Base-by-base conservation (phyloP, 2,888 invertebrate species). In the Hydriomena furcata region DNA sequence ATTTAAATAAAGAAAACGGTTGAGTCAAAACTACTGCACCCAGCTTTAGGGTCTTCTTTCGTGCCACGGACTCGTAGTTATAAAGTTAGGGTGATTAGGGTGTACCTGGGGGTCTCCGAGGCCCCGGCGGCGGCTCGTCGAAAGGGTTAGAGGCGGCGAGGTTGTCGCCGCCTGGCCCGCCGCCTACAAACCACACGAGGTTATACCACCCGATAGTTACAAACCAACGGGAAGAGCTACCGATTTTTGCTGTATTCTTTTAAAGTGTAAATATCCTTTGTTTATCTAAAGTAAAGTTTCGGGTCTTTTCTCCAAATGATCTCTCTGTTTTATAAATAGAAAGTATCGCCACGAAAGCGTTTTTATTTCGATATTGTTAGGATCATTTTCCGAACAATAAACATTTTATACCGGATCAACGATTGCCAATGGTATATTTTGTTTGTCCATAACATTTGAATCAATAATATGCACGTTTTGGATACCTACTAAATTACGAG, bases 131-230 rank as follows among this genome's bases (percentile, higher is more conserved):
- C 79, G 93, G 93, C 92, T 95, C 96, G 91, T 95, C 95, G 92
- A 96, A 95, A 68, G 95, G 96, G 92, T 95, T 95, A 85, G 95
- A 95, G 85, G 95, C 95, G 93, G 93, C 95, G 82, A 95, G 94
- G 91, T 95, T 95, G 93, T 95, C 95, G 68, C 84, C 88, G 74
- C 85, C 87, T 66, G 85, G 82, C 80, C 87, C 88, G 73, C 86
- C 89, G 87, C 89, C 89, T 89, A 89, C 83, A 52, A 84, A 88
- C 84, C 75, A 75, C 67, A 75, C 63, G 63, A 65, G 65, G 63
- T 63, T 74, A 66, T 71, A 76, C 65, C 61, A 60, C 65, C 71
- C 67, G 61, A 61, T 13, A 46, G 36, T 41, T 34, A 47, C 58
- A 57, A 57, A 63, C 63, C 62, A 60, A 52, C 58, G 53, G 61